These are phyloP conservation scores for Mesitornis unicolor DNA, from an alignment of 2,113 vertebrate genomes.

Conservation along the genomic window DNA sequence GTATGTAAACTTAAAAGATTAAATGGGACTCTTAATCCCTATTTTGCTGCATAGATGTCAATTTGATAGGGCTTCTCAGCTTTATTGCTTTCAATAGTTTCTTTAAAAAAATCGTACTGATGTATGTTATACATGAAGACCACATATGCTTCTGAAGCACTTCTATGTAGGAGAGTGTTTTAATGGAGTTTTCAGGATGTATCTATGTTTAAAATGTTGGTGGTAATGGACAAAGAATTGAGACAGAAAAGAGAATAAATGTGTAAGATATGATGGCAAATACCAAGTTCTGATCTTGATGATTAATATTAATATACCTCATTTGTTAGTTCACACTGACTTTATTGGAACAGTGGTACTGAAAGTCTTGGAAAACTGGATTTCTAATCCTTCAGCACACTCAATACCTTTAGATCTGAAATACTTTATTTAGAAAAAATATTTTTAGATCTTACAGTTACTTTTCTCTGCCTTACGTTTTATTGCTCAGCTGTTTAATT, in stretches of 20 bases:
- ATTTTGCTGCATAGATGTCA: neutral
- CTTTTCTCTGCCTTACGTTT: neutral
- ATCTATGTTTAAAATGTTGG: neutral
- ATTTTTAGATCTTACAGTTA: neutral
- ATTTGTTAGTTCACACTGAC: neutral
- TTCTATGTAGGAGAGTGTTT: neutral
- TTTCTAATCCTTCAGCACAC: neutral
- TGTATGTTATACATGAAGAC: neutral
- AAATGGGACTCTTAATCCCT: neutral
- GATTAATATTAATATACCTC: neutral
- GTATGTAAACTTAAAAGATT: constrained; percentile 64
- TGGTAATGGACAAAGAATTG: neutral
- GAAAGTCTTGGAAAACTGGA: neutral
- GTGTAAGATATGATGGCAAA: neutral
- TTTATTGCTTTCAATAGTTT: neutral
- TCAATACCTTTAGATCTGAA: neutral
- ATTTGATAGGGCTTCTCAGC: neutral
- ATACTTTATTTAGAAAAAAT: neutral
- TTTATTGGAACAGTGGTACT: neutral
- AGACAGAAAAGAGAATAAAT: neutral
- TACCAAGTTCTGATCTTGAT: neutral
- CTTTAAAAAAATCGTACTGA: neutral
- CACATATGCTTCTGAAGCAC: neutral
- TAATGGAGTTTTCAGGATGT: too few species aligned
- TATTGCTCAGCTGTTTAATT: neutral